phyloP scores from a whole-genome alignment of 2,797 vertebrate genomes.

The Danio kyathit region DNA sequence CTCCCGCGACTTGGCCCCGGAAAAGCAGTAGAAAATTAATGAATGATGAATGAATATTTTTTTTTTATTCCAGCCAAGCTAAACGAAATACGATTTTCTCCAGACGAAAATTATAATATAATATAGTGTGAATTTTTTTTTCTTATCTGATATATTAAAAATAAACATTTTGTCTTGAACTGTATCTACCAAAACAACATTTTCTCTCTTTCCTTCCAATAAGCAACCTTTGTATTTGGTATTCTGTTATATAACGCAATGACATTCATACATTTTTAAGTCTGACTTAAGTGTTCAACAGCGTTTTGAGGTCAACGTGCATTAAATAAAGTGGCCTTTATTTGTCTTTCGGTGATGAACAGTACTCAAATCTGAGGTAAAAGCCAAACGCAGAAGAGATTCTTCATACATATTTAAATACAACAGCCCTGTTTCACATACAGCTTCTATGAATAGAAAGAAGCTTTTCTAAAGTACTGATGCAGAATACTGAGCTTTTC shows the following conservation, averaged over 20 bases:
- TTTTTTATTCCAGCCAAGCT: no score
- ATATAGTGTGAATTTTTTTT: no score
- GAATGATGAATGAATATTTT: no score
- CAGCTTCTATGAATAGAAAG: constrained; percentile 20
- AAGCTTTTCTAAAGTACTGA: not conserved
- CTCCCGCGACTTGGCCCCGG: no score
- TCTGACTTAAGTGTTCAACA: not conserved
- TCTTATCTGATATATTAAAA: no score
- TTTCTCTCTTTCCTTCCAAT: no score
- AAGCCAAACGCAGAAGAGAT: constrained; percentile 16
- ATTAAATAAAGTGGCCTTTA: constrained; percentile 15
- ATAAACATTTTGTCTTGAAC: no score
- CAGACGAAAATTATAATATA: no score
- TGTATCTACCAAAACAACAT: no score
- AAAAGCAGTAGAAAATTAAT: no score
- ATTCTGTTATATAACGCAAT: not conserved
- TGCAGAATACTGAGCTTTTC: not conserved
- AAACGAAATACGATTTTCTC: no score
- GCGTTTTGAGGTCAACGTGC: not conserved
- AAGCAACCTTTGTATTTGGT: not conserved
- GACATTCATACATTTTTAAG: constrained; percentile 18
- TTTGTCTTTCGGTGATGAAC: not conserved
- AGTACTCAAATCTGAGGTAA: not conserved
- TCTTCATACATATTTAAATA: constrained; percentile 24
- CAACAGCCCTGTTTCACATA: not conserved